A percentile compares a stretch with the other conserved stretches of the same genome.
Conservation (phyloP, 2,113 vertebrate species). For the Tapirus terrestris region DNA sequence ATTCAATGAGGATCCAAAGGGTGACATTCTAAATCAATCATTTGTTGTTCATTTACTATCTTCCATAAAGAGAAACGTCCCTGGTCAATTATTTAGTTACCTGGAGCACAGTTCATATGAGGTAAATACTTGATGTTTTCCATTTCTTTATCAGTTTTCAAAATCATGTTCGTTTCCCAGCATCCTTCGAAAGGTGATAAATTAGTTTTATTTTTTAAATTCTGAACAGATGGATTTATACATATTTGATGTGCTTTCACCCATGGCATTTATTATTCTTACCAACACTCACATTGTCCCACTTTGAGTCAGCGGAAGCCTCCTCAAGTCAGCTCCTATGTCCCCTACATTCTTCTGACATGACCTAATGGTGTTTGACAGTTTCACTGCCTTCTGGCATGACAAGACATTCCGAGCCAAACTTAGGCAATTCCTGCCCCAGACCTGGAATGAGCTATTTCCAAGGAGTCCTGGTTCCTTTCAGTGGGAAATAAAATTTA, state of each 20-base stretch:
- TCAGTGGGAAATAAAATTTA: not conserved
- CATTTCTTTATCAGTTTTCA: not conserved
- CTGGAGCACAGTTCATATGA: not conserved
- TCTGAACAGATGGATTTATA: not conserved
- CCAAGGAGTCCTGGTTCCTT: not conserved
- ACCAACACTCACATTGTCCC: not conserved
- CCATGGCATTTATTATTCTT: not conserved
- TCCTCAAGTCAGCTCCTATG: not conserved
- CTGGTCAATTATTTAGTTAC: not conserved
- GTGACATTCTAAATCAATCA: not conserved
- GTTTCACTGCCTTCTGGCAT: not conserved
- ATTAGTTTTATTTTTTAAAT: constrained; percentile 6
- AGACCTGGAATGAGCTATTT: not conserved
- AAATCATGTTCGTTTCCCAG: not conserved
- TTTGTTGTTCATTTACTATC: not conserved
- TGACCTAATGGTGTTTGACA: not conserved
- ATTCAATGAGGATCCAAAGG: not conserved
- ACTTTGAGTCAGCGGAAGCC: not conserved
- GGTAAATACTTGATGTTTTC: not conserved
- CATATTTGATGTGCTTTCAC: not conserved
- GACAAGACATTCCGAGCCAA: not conserved
- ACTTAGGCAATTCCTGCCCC: not conserved
- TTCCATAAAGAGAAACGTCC: not conserved
- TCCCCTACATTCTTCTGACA: not conserved
- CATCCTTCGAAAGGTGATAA: not conserved